Evolutionary conservation across 2,888 invertebrate genomes (phyloP), one percentile per base, ranked within the genome.

Genomic region (Netelia fuscicornis): DNA sequence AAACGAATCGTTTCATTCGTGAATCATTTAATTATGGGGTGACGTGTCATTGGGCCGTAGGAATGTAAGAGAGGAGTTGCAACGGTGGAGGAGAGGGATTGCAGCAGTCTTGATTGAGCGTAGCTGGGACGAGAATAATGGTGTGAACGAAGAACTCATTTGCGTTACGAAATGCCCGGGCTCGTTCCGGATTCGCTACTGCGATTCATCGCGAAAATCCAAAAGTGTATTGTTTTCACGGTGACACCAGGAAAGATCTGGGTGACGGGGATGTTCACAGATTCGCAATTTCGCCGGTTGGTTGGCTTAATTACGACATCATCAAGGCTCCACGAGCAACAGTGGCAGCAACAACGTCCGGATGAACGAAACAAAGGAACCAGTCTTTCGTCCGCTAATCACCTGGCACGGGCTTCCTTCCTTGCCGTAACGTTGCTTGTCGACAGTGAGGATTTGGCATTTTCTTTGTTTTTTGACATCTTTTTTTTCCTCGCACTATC

Each of bases 271-370:
- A 54, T 54, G 68, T 77, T 86, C 62, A 75, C 77, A 68, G 52
- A 77, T 13, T 64, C 60, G 74, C 79, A 82, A 87, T 87, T 88
- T 87, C 87, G 83, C 68, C 70, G 65, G 83, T 78, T 87, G 85
- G 85, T 83, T 81, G 81, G 78, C 84, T 87, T 83, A 87, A 89
- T 89, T 87, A 87, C 82, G 65, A 60, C 74, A 20, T 56, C 62
- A 64, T 72, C 81, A 67, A 67, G 76, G 81, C 62, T 64, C 65
- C 56, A 64, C 75, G 75, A 20, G 64, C 10, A 67, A 48, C 60
- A 58, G 58, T 54, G 48, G n/a, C 75, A 42, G 8, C n/a, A 79
- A 20, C 67, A 62, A 62, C 44, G 23, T 37, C 64, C 62, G 23
- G 79, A 10, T 44, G 52, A 44, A 44, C 17, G 42, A 65, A 72